Evolutionary conservation across 1,140 invertebrate genomes (phyloP), one percentile per base, ranked within the genome.

Genomic region (Aphelinus certus): DNA sequence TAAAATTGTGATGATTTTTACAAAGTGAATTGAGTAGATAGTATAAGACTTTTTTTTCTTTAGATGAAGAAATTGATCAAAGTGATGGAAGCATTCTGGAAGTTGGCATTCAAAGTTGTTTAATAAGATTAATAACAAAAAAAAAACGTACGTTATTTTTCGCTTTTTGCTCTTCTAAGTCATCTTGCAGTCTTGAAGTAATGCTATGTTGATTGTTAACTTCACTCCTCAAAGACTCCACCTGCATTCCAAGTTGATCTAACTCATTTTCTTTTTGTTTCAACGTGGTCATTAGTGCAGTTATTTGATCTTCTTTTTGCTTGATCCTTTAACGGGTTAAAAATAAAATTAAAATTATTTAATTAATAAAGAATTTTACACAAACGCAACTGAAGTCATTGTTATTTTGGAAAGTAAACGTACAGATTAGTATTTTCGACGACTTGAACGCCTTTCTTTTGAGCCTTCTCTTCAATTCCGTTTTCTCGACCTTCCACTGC

Each of bases 81-180:
- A 85, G 81, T 83, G 80, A 85, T 84, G 81, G 77, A 84, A 84
- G 78, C 79, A 79, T 61, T 51, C 48, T 75, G 47, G 4, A 56
- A 66, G 10, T 46, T 56, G 42, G 45, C 53, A 46, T 60, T 69
- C 46, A 53, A 48, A 60, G 53, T 9, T 46, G 71, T 49, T 43
- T 70, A 66, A 71, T 46, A 10, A 60, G n/a, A 48, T 57, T 2
- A n/a, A 67, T 74, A 63, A 55, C 57, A 7, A 5, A 61, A 63
- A 63, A 56, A 63, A 46, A 62, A 90, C 93, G 92, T 82, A 95
- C 94, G 88, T 95, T 92, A 87, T 94, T 95, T 87, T 94, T 95
- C 56, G 90, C 89, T 81, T 89, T 91, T 84, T 95, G 92, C 62
- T 89, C 85, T 60, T 91, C 89, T 62, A 95, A 85, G 81, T 94